phyloP scores from a whole-genome alignment of 1,140 invertebrate genomes.

The Campoletis sonorensis region DNA sequence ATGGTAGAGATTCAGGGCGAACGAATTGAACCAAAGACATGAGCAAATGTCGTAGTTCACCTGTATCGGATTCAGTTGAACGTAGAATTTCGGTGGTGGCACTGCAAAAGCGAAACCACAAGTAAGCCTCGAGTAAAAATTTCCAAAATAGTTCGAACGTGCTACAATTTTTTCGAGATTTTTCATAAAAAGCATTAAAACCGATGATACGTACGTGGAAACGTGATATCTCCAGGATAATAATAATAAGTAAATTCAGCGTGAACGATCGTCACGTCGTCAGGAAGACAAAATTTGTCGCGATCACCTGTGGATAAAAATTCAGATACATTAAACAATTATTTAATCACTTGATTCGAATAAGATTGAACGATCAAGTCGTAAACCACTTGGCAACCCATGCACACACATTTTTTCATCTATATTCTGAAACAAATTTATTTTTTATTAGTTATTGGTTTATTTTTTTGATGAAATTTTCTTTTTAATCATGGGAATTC shows the following conservation, averaged over 20 bases:
- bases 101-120: slow-evolving; percentile 78
- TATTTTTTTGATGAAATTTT: no score
- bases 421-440: no score
- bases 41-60: slow-evolving; percentile 90
- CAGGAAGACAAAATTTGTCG: slow-evolving; percentile 88
- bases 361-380: no score
- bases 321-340: slow-evolving; percentile 34
- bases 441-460: no score
- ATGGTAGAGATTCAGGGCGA: slow-evolving; percentile 90
- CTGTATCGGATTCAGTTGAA: slow-evolving; percentile 92
- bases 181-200: slow-evolving; percentile 15
- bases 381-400: not conserved
- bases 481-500: not conserved
- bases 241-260: slow-evolving; percentile 98
- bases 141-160: not conserved
- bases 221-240: slow-evolving; percentile 94
- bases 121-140: not conserved
- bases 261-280: slow-evolving; percentile 93
- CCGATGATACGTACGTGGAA: slow-evolving; percentile 86
- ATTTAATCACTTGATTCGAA: not conserved
- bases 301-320: slow-evolving; percentile 85
- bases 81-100: slow-evolving; percentile 94
- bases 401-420: not conserved
- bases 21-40: slow-evolving; percentile 95
- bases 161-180: not conserved